Conservation (phyloP, 2,888 invertebrate species). For the Busseola fusca region DNA sequence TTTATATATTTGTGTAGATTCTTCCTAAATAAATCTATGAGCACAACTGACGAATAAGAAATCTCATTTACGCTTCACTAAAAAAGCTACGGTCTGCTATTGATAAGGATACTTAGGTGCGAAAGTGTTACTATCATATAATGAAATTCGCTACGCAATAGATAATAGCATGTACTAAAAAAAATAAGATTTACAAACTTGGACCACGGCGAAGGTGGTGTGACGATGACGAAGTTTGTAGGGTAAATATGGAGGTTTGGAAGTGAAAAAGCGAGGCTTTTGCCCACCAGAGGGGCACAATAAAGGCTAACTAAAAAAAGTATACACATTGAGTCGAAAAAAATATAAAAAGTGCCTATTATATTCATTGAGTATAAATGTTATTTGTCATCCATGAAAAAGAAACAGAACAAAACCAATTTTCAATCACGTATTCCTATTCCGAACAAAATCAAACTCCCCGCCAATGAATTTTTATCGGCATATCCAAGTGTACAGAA, state of each 20-base stretch:
- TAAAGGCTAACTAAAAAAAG: not conserved
- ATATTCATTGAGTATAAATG: not conserved
- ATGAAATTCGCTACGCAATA: not conserved
- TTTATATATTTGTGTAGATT: not conserved
- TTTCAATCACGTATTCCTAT: slow-evolving; percentile 14
- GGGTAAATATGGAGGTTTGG: not conserved
- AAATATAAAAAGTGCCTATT: too few relatives aligned
- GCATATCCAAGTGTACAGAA: slow-evolving; percentile 37
- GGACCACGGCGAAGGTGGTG: too few relatives aligned
- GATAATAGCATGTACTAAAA: too few relatives aligned
- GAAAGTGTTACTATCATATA: too few relatives aligned
- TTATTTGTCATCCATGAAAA: not conserved
- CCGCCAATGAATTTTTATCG: slow-evolving; percentile 41
- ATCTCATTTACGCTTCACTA: not conserved
- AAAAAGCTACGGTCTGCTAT: not conserved
- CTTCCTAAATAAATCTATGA: not conserved
- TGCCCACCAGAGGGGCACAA: too few relatives aligned
- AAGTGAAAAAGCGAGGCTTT: not conserved
- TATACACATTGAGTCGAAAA: not conserved
- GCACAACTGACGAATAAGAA: not conserved
- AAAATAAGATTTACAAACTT: not conserved
- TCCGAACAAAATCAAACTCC: slow-evolving; percentile 30
- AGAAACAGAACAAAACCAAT: not conserved
- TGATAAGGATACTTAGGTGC: not conserved
- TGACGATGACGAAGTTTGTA: too few relatives aligned